phyloP scores from a whole-genome alignment of 1,140 invertebrate species.

The Cyphomyrmex costatus region DNA sequence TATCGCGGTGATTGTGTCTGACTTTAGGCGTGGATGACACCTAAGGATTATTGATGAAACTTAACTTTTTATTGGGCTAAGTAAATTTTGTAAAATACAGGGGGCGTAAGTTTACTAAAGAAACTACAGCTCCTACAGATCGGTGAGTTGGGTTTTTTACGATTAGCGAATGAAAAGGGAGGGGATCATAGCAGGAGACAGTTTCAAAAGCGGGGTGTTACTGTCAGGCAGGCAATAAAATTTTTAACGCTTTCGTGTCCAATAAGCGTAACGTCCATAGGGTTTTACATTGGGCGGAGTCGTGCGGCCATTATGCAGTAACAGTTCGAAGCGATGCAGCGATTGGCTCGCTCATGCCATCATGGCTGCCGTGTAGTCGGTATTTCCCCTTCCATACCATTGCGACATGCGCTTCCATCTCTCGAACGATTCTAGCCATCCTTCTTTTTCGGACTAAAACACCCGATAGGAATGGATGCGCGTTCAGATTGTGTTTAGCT shows the following conservation, averaged over 20 bases:
- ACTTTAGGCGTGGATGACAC: not conserved
- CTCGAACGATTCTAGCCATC: conserved; percentile 57
- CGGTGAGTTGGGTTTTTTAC: conserved; percentile 80
- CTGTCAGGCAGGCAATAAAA: conserved; percentile 83
- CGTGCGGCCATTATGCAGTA: conserved; percentile 85
- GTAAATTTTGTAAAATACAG: conserved; percentile 59
- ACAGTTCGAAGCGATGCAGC: conserved; percentile 68
- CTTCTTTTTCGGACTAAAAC: conserved; percentile 55
- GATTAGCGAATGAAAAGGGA: conserved; percentile 72
- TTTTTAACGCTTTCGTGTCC: conserved; percentile 83
- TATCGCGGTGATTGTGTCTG: not conserved
- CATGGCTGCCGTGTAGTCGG: conserved; percentile 82
- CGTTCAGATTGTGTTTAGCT: conserved; percentile 22
- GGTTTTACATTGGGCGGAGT: conserved; percentile 82
- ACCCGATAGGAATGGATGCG: conserved; percentile 17
- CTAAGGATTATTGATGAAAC: not conserved
- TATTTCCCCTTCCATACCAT: conserved; percentile 65
- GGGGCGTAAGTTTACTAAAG: conserved; percentile 67
- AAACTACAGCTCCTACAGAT: conserved; percentile 53
- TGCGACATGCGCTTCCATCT: conserved; percentile 53
- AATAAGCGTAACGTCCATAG: conserved; percentile 82
- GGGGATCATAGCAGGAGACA: conserved; percentile 61
- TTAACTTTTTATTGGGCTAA: not conserved
- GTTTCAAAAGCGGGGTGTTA: conserved; percentile 81
- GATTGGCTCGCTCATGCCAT: conserved; percentile 81